Percentiles rank a stretch among this genome's conserved stretches.
These are phyloP conservation scores for Danionella cerebrum DNA, from an alignment of 2,113 vertebrate genomes.

Conservation along the genomic window DNA sequence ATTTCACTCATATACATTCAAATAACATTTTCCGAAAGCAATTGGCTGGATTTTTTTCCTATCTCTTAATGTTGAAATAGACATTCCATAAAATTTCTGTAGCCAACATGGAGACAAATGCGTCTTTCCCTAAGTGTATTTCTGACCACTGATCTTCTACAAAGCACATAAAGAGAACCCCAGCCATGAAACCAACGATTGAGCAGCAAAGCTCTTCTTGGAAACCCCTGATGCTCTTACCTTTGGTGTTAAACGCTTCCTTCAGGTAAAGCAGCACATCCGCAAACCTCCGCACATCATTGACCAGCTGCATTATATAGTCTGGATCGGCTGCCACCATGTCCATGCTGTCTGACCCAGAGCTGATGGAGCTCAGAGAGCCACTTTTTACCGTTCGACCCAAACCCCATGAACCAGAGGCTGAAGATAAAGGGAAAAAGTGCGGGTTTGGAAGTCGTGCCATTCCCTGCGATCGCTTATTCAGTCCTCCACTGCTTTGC, in stretches of 20 bases:
- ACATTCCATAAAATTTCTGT: too few relatives aligned
- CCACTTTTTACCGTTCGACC: slow-evolving; percentile 67
- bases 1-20: too few relatives aligned
- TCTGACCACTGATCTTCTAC: too few relatives aligned
- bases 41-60: too few relatives aligned
- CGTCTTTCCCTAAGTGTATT: too few relatives aligned
- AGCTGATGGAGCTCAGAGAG: slow-evolving; percentile 63
- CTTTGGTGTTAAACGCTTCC: slow-evolving; percentile 82
- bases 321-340: slow-evolving; percentile 73
- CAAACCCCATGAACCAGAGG: slow-evolving; percentile 47
- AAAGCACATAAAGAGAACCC: too few relatives aligned
- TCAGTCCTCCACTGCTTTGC: slow-evolving; percentile 55
- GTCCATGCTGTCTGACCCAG: slow-evolving; percentile 63
- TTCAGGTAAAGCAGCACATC: slow-evolving; percentile 87
- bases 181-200: too few relatives aligned
- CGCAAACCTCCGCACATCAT: slow-evolving; percentile 87
- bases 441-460: slow-evolving; percentile 74
- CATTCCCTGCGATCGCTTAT: slow-evolving; percentile 41
- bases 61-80: too few relatives aligned
- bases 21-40: too few relatives aligned
- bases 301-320: slow-evolving; percentile 91
- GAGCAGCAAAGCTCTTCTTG: too few relatives aligned
- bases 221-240: too few relatives aligned
- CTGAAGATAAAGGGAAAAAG: slow-evolving; percentile 60
- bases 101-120: too few relatives aligned